Percentiles rank a stretch among this genome's conserved stretches.
phyloP scores from a whole-genome alignment of 2,797 vertebrate genomes.

The Notamacropus eugenii region DNA sequence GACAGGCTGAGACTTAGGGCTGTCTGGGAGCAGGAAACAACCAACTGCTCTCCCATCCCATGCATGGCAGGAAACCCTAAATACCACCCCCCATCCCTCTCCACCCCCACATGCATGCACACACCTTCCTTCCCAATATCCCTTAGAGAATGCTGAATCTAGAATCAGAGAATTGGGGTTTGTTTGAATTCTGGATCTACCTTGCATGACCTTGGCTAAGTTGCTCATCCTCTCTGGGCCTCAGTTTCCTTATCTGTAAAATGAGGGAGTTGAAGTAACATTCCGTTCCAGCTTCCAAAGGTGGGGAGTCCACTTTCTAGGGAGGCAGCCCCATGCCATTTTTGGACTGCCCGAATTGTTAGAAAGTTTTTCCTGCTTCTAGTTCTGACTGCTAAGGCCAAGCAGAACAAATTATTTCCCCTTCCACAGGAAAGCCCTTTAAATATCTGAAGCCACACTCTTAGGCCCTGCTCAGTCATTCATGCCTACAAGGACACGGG shows the following conservation, averaged over 20 bases:
- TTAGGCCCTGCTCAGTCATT: background rate
- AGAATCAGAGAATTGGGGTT: background rate
- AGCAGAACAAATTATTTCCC: background rate
- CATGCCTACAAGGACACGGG: background rate
- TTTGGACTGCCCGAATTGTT: background rate
- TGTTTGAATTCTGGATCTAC: background rate
- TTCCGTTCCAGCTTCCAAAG: background rate
- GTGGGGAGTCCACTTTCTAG: background rate
- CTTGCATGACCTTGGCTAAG: background rate
- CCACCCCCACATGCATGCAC: background rate
- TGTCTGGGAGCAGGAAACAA: slow-evolving; percentile 51
- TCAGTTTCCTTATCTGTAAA: background rate
- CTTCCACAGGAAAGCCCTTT: background rate
- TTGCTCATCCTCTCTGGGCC: background rate
- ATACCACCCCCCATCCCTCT: background rate
- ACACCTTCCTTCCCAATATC: background rate
- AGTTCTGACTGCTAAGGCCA: background rate
- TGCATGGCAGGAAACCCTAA: background rate
- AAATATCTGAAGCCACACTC: background rate
- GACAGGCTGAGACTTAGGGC: slow-evolving; percentile 43
- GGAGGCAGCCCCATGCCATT: background rate
- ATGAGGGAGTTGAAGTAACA: background rate
- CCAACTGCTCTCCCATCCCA: slow-evolving; percentile 12
- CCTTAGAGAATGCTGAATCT: background rate
- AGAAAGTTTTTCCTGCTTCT: background rate